Percentiles rank a stretch among this genome's conserved stretches.
Conservation (phyloP, 2,113 vertebrate genomes). For the Myodes glareolus region DNA sequence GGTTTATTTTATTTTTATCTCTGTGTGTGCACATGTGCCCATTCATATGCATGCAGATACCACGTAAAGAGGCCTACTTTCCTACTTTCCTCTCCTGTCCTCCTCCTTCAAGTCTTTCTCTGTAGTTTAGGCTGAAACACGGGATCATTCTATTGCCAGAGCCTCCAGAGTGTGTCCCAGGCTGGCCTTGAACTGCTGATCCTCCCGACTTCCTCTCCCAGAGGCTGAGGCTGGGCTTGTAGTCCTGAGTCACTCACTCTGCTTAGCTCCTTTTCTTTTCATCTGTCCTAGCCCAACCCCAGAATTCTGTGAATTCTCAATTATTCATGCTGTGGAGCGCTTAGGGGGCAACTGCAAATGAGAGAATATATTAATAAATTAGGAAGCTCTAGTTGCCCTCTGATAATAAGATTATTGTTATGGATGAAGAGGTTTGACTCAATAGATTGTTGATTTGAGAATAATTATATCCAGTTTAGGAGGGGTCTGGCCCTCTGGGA, state of each 20-base stretch:
- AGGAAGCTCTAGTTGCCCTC: slow-evolving; percentile 17
- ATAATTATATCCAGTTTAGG: neutral
- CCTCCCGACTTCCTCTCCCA: neutral
- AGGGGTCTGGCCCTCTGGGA: neutral
- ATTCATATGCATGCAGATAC: neutral
- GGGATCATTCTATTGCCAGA: neutral
- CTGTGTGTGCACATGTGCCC: neutral
- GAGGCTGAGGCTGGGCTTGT: neutral
- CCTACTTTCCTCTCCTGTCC: neutral
- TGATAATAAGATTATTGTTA: slow-evolving; percentile 70
- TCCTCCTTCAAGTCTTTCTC: neutral
- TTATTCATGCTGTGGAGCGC: slow-evolving; percentile 38
- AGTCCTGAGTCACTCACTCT: neutral
- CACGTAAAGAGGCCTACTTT: neutral
- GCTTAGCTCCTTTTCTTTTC: neutral
- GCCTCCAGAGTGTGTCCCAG: too few relatives aligned
- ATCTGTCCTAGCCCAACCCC: neutral
- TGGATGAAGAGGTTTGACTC: slow-evolving; percentile 34
- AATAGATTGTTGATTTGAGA: slow-evolving; percentile 54
- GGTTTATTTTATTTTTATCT: neutral
- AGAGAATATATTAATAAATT: slow-evolving; percentile 73
- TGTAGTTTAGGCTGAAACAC: neutral
- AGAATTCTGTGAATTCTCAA: slow-evolving; percentile 56
- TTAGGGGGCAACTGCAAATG: slow-evolving; percentile 42
- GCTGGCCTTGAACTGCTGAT: neutral